Evolutionary conservation across 92 coral and sea anemone species (phyloP).

Genomic region (Epizoanthus ramosus): DNA sequence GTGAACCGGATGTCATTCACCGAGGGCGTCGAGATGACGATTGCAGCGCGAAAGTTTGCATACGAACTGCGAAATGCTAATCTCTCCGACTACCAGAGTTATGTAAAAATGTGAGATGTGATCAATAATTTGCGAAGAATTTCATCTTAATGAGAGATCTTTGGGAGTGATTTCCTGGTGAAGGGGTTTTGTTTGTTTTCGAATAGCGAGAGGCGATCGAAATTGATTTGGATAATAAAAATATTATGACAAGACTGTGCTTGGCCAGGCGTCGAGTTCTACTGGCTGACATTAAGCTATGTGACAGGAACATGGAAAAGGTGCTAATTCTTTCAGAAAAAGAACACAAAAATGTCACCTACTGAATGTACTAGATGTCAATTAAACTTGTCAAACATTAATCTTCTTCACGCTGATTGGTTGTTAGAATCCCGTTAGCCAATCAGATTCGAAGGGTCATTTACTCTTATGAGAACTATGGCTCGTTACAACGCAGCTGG

Average conservation of each 20-base stretch:
- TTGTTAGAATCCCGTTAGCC: constrained; percentile 63
- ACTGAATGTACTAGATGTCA: constrained; percentile 95
- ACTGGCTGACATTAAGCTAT: constrained; percentile 78
- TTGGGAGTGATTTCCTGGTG: constrained; percentile 27
- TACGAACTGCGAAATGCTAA: constrained; percentile 21
- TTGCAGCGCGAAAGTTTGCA: constrained; percentile 4
- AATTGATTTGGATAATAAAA: constrained; percentile 58
- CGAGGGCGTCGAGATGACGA: constrained; percentile 36
- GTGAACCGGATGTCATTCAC: constrained; percentile 21
- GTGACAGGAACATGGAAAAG: constrained; percentile 98
- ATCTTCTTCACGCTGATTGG: constrained; percentile 78
- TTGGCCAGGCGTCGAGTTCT: constrained; percentile 77
- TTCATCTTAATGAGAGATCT: constrained; percentile 20
- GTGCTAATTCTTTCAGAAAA: constrained; percentile 98
- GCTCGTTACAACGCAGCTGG: constrained; percentile 97
- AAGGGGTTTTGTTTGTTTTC: constrained; percentile 24
- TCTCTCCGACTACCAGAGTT: constrained; percentile 1
- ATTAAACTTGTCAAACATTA: constrained; percentile 84
- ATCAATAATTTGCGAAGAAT: constrained; percentile 22
- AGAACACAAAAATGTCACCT: constrained; percentile 97
- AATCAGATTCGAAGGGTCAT: constrained; percentile 79
- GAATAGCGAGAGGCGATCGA: constrained; percentile 27
- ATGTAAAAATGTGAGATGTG: constrained; percentile 18
- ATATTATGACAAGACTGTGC: constrained; percentile 67
- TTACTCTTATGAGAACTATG: constrained; percentile 84